Base-by-base conservation (phyloP, 37 sponge, comb jelly and placozoan genomes). In the Chondrosia reniformis region DNA sequence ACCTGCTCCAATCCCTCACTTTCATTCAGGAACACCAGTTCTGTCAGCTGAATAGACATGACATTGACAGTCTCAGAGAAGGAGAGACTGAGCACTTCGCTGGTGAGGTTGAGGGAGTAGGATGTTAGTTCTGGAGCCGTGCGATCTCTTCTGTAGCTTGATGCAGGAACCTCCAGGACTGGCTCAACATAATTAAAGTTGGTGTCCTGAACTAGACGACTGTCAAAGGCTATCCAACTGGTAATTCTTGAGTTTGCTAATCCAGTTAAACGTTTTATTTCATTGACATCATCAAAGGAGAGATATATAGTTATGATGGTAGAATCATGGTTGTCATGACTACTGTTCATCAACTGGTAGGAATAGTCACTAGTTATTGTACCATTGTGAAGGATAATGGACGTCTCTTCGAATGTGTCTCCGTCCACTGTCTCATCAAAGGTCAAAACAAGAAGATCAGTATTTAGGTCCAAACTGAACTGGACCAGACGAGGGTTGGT, bases 361-460 rank as follows among this genome's bases (percentile, higher is more conserved):
- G 58, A 77, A 39, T 85, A 43, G n/a, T 78, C 81, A 39, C 62
- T 62, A 0, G 77, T 46, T 31, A 41, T 62, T 9, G 74, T 63
- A 55, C 71, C 79, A 30, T 91, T 57, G 36, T 89, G 87, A n/a
- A 95, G 52, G 24, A 83, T 37, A 33, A 91, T 83, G 31, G 79
- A 54, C 22, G 89, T 83, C 24, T 84, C 92, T 61, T 86, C 79
- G 38, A 95, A 62, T 8, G 89, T 84, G 3, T 72, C 56, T 2
- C 86, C 86, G 65, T 64, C 82, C 0, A 91, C 89, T 17, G 96
- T 95, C 49, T 95, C 96, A 75, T 88, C 80, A 46, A 95, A 95
- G 9, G 92, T 86, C 24, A 95, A 81, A 8, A 64, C 59, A 0
- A 95, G 69, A 19, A 91, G 41, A 69, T 81, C 73, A 10, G 76